Base-by-base conservation (phyloP, 2,888 invertebrate species). In the Pecten maximus region DNA sequence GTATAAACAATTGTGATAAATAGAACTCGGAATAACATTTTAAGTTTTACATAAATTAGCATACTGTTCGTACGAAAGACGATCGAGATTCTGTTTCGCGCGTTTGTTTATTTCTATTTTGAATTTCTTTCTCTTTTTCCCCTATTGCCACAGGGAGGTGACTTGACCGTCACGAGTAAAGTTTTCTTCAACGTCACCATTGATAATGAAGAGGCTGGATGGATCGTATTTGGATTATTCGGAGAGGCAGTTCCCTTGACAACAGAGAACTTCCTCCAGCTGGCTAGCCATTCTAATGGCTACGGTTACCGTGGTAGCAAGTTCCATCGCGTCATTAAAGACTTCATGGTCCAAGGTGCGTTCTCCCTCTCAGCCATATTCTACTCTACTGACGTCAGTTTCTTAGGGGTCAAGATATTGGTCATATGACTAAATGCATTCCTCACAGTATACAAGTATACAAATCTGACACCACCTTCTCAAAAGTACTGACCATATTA, bases 331-430 rank as follows among this genome's bases (percentile, higher is more conserved):
- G 98, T 99, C 91, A 98, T 99, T 93, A 98, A 98, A 96, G 98
- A 98, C 93, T 99, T 99, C 96, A 98, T 99, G 98, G 98, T 99
- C 94, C 99, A 99, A 98, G 99, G 98, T 98, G 92, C 50, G 89
- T 88, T 28, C 16, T 19, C 1, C n/a, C n/a, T n/a, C n/a, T n/a
- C n/a, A n/a, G n/a, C n/a, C n/a, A n/a, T n/a, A n/a, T n/a, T n/a
- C n/a, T n/a, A n/a, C n/a, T 39, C 28, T 87, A 19, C 40, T 60
- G 40, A 40, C 40, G 40, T 40, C 74, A 74, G 60, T 28, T 44
- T 88, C 40, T 15, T 40, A 40, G 28, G 19, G 48, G 19, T 50
- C 54, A 50, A 50, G 39, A 88, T 44, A n/a, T n/a, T n/a, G n/a
- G n/a, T n/a, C n/a, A n/a, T n/a, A n/a, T n/a, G n/a, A n/a, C n/a